phyloP scores from a whole-genome alignment of 1,140 invertebrate genomes.

The Kradibia gibbosae region DNA sequence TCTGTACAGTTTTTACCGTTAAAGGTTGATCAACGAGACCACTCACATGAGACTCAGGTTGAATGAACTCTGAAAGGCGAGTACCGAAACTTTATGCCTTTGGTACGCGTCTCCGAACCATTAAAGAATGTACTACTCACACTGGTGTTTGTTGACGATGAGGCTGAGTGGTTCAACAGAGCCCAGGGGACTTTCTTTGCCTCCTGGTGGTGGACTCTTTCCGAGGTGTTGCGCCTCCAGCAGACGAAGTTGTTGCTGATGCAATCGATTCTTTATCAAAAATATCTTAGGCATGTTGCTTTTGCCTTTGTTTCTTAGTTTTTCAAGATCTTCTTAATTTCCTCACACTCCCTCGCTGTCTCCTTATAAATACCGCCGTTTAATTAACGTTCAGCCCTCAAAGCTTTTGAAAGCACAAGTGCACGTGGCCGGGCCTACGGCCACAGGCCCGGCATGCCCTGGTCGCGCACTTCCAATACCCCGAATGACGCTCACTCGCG shows the following conservation, averaged over 20 bases:
- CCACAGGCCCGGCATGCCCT: conserved; percentile 25
- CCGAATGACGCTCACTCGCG: conserved; percentile 2
- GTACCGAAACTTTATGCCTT: not conserved
- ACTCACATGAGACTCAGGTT: not conserved
- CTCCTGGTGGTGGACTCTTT: conserved; percentile 66
- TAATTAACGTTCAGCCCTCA: not conserved
- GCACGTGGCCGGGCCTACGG: conserved; percentile 21
- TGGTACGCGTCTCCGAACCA: not conserved
- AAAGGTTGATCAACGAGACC: not conserved
- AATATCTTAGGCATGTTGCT: conserved; percentile 90
- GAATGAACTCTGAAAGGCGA: conserved; percentile 4
- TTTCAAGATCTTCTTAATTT: not conserved
- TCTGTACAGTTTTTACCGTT: too few relatives aligned
- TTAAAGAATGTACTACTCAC: conserved; percentile 66
- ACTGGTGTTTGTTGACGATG: conserved; percentile 71
- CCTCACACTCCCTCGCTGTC: not conserved
- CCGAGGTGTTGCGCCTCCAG: conserved; percentile 82
- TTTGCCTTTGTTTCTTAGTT: not conserved
- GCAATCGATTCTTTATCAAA: conserved; percentile 88
- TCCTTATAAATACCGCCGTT: not conserved
- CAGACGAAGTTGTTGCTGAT: conserved; percentile 85
- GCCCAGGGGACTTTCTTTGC: conserved; percentile 67
- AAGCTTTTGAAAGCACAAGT: not conserved
- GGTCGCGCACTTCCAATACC: not conserved
- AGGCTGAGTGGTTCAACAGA: conserved; percentile 69